These are phyloP conservation scores for Brachionus rubens DNA, from an alignment of 1,140 invertebrate genomes.

Conservation along the genomic window DNA sequence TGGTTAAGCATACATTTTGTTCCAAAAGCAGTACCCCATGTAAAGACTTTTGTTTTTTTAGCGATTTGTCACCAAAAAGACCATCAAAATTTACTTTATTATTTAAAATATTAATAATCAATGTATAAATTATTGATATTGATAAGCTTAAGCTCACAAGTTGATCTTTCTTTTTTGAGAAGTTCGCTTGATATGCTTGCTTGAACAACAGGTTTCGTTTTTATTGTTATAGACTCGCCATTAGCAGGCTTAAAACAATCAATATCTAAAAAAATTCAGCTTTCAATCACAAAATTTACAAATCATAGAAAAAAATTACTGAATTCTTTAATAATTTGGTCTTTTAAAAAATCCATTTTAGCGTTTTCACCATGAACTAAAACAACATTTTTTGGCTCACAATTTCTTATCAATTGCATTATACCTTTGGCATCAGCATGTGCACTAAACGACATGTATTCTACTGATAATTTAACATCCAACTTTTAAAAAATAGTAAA, in stretches of 20 bases:
- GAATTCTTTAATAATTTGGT: slow-evolving; percentile 42
- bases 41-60: slow-evolving; percentile 32
- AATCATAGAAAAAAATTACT: slow-evolving; percentile 21
- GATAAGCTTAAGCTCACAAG: not conserved
- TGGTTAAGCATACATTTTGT: not conserved
- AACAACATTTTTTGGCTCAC: slow-evolving; percentile 93
- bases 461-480: slow-evolving; percentile 94
- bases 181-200: slow-evolving; percentile 11
- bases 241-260: slow-evolving; percentile 45
- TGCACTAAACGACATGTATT: slow-evolving; percentile 99
- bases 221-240: slow-evolving; percentile 39
- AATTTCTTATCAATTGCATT: slow-evolving; percentile 97
- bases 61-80: not conserved
- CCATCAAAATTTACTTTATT: slow-evolving; percentile 15
- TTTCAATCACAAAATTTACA: not conserved
- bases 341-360: slow-evolving; percentile 87
- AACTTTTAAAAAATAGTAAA: slow-evolving; percentile 60
- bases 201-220: slow-evolving; percentile 22
- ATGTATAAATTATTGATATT: too few relatives aligned
- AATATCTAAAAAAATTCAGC: not conserved
- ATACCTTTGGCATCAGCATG: slow-evolving; percentile 99
- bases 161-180: slow-evolving; percentile 28
- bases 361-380: slow-evolving; percentile 83
- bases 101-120: not conserved
- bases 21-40: slow-evolving; percentile 39